A percentile compares a stretch with the other conserved stretches of the same genome.
These are phyloP conservation scores for Drosophila navojoa DNA, from an alignment of 1,140 invertebrate species.

Conservation along the genomic window DNA sequence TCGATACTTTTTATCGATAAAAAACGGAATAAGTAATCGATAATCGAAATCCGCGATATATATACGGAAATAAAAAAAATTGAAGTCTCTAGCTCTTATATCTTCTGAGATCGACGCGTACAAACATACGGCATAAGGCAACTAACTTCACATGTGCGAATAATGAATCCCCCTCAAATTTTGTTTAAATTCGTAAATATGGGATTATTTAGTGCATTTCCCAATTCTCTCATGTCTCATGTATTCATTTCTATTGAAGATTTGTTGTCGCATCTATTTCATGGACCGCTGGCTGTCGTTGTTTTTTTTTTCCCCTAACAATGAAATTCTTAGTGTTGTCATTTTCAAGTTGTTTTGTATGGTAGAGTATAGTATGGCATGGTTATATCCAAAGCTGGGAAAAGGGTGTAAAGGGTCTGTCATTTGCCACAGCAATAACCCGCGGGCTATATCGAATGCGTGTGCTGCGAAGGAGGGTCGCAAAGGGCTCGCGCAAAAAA, in stretches of 20 bases:
- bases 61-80: too few species aligned
- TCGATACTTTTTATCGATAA: too few species aligned
- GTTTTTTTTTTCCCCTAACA: slow-evolving; percentile 21
- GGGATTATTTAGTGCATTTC: slow-evolving; percentile 53
- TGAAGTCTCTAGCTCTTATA: too few species aligned
- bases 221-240: slow-evolving; percentile 10
- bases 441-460: slow-evolving; percentile 40
- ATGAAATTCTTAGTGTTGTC: slow-evolving; percentile 55
- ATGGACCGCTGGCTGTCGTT: slow-evolving; percentile 15
- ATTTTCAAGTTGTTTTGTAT: slow-evolving; percentile 70
- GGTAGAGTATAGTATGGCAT: slow-evolving; percentile 6
- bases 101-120: too few species aligned
- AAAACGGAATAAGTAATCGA: too few species aligned
- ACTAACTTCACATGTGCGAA: slow-evolving; percentile 27
- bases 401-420: slow-evolving; percentile 21
- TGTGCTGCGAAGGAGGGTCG: slow-evolving; percentile 28
- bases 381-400: slow-evolving; percentile 15
- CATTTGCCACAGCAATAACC: slow-evolving; percentile 46
- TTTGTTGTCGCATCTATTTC: slow-evolving; percentile 56
- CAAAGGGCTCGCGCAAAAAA: not conserved
- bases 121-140: too few species aligned
- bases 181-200: slow-evolving; percentile 49
- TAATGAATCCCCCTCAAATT: not conserved
- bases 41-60: too few species aligned
- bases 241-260: slow-evolving; percentile 64